Evolutionary conservation across 2,113 vertebrate species (phyloP), one percentile per base, ranked within the genome.

Genomic region (Otus sunia): DNA sequence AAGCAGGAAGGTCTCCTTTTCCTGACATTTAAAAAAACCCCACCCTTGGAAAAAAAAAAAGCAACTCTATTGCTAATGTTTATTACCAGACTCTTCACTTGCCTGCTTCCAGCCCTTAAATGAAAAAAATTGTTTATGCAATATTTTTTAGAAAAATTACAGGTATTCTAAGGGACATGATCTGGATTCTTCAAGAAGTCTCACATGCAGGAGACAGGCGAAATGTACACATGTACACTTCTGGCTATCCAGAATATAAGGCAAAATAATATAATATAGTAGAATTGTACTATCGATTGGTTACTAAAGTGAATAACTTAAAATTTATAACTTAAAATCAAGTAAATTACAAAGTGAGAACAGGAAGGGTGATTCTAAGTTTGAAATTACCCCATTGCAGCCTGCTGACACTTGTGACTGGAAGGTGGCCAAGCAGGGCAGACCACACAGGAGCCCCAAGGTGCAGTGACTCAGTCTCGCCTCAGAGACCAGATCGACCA

Each of bases 1-100:
- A 94, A 96, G 96, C 97, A 98, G 98, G 97, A 98, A 98, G 93
- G 95, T 96, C 90, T 97, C 96, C 97, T 97, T 96, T 97, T 98
- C 97, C 98, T 98, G 98, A 96, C 88, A 97, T 97, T 98, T 97
- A 97, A 86, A 97, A 94, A 94, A 88, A 96, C 94, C 83, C 83
- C 94, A 96, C 96, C 95, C 95, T 76, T 8, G 93, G 85, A 93
- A 96, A 96, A 95, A 97, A 63, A 63, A 68, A 39, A 19, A 41
- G 12, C 27, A 22, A 3, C 3, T 9, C 43, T 45, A n/a, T 59
- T 11, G 9, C 72, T 68, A 45, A 30, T 72, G 55, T 71, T 86
- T 76, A 49, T 84, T 55, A 41, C 45, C 20, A 41, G 39, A 29
- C 52, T 91, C 53, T 32, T 72, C 30, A 12, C 52, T 49, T 0